Conservation (phyloP, 2,797 vertebrate species). For the Taeniopygia guttata region DNA sequence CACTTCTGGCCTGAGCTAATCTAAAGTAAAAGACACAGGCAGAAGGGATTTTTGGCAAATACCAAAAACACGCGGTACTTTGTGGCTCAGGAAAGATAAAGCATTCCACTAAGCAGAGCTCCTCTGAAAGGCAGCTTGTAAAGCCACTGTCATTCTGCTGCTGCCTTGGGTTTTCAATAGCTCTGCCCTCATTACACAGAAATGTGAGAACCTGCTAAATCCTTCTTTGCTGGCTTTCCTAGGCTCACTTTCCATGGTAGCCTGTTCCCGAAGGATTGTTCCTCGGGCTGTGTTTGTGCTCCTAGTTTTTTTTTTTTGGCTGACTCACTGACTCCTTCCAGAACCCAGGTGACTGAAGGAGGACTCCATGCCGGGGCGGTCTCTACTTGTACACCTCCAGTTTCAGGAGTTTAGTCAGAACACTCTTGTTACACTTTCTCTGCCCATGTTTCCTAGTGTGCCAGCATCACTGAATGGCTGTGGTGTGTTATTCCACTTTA, state of each 20-base stretch:
- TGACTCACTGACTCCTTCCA: not conserved
- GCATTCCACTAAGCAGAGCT: not conserved
- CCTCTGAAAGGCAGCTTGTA: not conserved
- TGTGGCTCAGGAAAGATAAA: not conserved
- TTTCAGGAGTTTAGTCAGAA: not conserved
- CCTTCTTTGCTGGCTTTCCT: not conserved
- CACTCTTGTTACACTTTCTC: not conserved
- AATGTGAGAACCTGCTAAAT: not conserved
- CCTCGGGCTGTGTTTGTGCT: not conserved
- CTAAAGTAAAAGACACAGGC: not conserved
- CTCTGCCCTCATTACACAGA: not conserved
- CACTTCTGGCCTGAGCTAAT: not conserved
- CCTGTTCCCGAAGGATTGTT: not conserved
- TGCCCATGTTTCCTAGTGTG: not conserved
- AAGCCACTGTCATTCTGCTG: not conserved
- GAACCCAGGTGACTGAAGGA: not conserved
- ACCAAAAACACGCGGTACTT: rapidly evolving
- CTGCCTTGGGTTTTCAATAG: not conserved
- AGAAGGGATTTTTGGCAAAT: not conserved
- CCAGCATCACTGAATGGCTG: not conserved
- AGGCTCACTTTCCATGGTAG: not conserved
- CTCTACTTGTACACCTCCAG: not conserved
- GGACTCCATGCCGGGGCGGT: not conserved
- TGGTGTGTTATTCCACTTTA: not conserved
- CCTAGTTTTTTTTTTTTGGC: not conserved